Evolutionary conservation across 1,140 invertebrate genomes (phyloP).

Genomic region (Psix sp.): DNA sequence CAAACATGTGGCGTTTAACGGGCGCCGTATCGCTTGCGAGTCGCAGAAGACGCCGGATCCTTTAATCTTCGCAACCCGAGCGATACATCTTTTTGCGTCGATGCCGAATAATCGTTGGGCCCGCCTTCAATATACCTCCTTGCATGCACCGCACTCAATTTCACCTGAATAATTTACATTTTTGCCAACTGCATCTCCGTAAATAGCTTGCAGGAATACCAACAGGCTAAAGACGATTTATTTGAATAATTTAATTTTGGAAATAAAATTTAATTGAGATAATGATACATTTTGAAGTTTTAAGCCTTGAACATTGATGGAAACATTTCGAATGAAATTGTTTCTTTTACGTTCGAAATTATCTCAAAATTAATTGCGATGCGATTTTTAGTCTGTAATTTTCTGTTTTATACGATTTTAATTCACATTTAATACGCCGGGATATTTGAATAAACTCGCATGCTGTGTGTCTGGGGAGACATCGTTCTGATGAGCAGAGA

Average conservation of each 20-base stretch:
- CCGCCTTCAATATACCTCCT: conserved; percentile 26
- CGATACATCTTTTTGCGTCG: conserved; percentile 65
- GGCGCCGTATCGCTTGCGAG: conserved; percentile 67
- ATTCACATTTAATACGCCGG: conserved; percentile 24
- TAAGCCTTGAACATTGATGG: too few relatives aligned
- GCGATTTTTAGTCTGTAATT: conserved; percentile 5
- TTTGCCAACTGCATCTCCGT: conserved; percentile 13
- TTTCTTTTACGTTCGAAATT: not conserved
- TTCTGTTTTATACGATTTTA: conserved; percentile 12
- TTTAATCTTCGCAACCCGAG: conserved; percentile 66
- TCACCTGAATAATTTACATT: conserved; percentile 53
- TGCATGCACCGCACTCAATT: conserved; percentile 16
- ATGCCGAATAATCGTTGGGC: conserved; percentile 58
- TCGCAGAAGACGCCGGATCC: conserved; percentile 64
- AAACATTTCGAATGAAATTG: too few relatives aligned
- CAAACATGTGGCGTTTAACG: conserved; percentile 74
- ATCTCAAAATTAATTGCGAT: conserved; percentile 7
- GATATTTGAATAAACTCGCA: conserved; percentile 4
- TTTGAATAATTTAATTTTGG: conserved; percentile 1
- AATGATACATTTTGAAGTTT: too few relatives aligned
- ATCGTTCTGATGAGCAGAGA: conserved; percentile 23
- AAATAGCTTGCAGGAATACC: conserved; percentile 4
- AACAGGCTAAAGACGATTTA: not conserved
- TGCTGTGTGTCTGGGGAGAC: conserved; percentile 9
- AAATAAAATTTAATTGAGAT: conserved; percentile 11